phyloP scores from a whole-genome alignment of 2,797 vertebrate species.

The Helicolenus hilgendorfi region DNA sequence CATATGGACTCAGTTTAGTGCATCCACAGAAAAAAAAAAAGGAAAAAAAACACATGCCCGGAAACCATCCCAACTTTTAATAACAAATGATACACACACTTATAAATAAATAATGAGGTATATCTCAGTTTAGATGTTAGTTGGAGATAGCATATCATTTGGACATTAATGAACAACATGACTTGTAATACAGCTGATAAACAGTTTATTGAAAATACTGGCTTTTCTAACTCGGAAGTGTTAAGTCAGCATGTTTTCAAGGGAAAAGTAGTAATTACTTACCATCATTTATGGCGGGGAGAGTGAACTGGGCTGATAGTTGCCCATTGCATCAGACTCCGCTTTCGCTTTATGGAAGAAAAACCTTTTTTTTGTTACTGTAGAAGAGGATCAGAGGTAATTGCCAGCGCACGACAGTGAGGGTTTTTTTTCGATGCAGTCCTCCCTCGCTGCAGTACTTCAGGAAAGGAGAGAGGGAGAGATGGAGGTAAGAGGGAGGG shows the following conservation, averaged over 20 bases:
- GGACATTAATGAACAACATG: background rate
- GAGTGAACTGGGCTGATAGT: constrained; percentile 55
- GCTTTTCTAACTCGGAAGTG: constrained; percentile 31
- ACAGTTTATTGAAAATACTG: background rate
- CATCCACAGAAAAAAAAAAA: background rate
- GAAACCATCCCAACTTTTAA: constrained; percentile 57
- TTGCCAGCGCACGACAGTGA: constrained; percentile 67
- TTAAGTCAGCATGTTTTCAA: constrained; percentile 50
- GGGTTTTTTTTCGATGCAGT: constrained; percentile 78
- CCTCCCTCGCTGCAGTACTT: constrained; percentile 88
- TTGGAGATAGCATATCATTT: background rate
- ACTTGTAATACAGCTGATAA: background rate
- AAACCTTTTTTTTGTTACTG: constrained; percentile 17
- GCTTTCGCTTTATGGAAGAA: constrained; percentile 18
- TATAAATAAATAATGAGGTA: constrained; percentile 47
- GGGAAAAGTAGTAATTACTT: constrained; percentile 74
- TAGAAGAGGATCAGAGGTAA: constrained; percentile 72
- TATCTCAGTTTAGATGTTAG: background rate
- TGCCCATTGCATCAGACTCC: constrained; percentile 76
- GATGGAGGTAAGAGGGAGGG: constrained; percentile 50
- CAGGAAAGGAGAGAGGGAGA: constrained; percentile 62
- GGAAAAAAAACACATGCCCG: background rate
- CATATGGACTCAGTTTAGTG: background rate
- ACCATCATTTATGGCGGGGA: constrained; percentile 81
- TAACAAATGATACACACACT: constrained; percentile 37